Conservation (phyloP, 2,113 vertebrate species). For the Colistium nudipinnis region DNA sequence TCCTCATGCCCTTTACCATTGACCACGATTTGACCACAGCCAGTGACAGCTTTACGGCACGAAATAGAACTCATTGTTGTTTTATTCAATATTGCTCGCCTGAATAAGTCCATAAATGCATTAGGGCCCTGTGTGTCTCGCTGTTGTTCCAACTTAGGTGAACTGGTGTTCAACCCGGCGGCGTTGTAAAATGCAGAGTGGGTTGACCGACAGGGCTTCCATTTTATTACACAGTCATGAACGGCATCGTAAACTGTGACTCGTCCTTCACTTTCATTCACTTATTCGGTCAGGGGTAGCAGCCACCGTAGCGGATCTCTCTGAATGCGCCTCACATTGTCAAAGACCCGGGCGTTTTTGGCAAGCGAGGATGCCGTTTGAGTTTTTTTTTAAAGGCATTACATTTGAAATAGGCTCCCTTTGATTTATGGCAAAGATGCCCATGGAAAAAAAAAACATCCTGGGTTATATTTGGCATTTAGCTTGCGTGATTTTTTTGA, state of each 20-base stretch:
- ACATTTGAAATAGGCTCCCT: background rate
- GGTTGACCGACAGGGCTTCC: conserved; percentile 78
- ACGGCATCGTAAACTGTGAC: conserved; percentile 72
- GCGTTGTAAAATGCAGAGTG: conserved; percentile 83
- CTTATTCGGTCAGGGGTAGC: conserved; percentile 28
- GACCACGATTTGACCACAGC: conserved; percentile 64
- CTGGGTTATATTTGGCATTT: no score
- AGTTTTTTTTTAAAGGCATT: background rate
- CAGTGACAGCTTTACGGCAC: conserved; percentile 77
- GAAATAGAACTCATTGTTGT: conserved; percentile 73
- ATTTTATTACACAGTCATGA: conserved; percentile 75
- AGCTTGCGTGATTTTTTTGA: no score
- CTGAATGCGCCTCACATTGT: conserved; percentile 5
- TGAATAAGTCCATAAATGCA: conserved; percentile 79
- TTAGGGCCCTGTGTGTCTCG: conserved; percentile 60
- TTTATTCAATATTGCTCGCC: conserved; percentile 65
- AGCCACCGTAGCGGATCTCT: conserved; percentile 18
- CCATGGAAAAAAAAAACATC: background rate
- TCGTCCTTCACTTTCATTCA: conserved; percentile 71
- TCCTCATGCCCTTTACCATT: conserved; percentile 70
- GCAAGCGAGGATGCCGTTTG: background rate
- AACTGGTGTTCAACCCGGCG: conserved; percentile 76
- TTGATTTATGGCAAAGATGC: background rate
- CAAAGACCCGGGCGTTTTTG: background rate
- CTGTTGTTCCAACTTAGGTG: conserved; percentile 62